A percentile compares a stretch with the other conserved stretches of the same genome.
Evolutionary conservation across 2,113 vertebrate genomes (phyloP).

Genomic region (Centrocercus urophasianus): DNA sequence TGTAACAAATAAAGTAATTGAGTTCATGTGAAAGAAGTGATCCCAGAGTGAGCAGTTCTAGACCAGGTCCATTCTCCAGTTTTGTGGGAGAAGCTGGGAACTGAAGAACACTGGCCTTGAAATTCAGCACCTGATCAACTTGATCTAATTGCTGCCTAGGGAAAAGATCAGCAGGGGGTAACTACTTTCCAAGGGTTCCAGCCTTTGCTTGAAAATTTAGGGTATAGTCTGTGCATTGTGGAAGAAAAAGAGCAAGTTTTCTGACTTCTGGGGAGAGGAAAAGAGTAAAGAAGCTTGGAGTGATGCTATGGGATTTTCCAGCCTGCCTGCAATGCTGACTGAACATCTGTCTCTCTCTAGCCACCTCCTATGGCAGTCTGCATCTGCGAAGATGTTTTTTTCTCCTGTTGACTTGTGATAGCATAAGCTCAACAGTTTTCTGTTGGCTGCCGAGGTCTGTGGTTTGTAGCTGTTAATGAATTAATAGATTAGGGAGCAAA

Average conservation of each 20-base stretch:
- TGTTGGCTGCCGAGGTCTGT: background rate
- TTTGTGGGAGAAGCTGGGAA: background rate
- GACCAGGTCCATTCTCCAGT: background rate
- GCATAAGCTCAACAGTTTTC: background rate
- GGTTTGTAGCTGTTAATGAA: background rate
- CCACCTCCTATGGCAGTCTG: background rate
- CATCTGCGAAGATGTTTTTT: slow-evolving; percentile 12
- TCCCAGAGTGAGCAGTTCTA: background rate
- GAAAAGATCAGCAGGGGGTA: background rate
- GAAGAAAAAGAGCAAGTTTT: background rate
- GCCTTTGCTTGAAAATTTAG: background rate
- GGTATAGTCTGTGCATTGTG: background rate
- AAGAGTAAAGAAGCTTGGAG: background rate
- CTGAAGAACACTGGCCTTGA: background rate
- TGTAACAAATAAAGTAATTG: background rate
- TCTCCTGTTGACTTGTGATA: background rate
- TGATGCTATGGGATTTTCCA: background rate
- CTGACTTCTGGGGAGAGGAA: background rate
- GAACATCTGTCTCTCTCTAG: background rate
- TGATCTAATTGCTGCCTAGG: background rate
- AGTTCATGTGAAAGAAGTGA: background rate
- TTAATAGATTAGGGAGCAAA: background rate
- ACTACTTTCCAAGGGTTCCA: background rate
- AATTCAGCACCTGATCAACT: background rate
- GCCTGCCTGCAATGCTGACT: background rate